Evolutionary conservation across 2,797 vertebrate genomes (phyloP).

Genomic region (Crax fasciolata): DNA sequence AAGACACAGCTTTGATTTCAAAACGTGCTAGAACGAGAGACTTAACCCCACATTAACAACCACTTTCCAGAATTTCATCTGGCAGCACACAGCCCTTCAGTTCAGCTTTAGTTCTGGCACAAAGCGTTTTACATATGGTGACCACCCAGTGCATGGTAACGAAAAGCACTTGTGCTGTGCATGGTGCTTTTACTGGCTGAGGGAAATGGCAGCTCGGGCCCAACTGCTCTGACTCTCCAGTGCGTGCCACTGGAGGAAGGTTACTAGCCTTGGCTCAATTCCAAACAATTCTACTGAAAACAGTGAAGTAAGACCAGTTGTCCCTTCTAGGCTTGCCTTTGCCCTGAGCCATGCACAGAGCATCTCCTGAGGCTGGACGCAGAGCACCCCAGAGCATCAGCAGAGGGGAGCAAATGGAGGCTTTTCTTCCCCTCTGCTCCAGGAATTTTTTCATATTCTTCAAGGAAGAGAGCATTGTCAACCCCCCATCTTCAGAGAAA

Average conservation of each 20-base stretch:
- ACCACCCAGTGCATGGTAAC: neutral
- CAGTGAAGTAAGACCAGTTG: neutral
- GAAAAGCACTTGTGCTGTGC: neutral
- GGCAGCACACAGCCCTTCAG: neutral
- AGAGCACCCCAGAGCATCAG: neutral
- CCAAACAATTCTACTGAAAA: slow-evolving; percentile 16
- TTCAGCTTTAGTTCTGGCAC: neutral
- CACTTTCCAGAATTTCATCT: slow-evolving; percentile 18
- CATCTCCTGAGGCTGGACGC: neutral
- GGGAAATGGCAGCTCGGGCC: accelerated
- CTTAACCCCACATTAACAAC: neutral
- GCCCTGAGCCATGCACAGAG: neutral
- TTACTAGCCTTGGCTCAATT: slow-evolving; percentile 2
- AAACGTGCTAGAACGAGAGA: neutral
- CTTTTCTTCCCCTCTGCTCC: neutral
- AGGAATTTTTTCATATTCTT: neutral
- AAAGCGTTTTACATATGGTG: neutral
- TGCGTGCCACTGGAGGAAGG: neutral
- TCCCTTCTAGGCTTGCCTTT: neutral
- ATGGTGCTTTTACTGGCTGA: neutral
- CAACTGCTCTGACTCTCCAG: neutral
- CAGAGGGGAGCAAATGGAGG: accelerated
- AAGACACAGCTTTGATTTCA: slow-evolving; percentile 38
- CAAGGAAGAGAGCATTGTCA: neutral
- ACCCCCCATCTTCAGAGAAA: neutral